A percentile compares a stretch with the other conserved stretches of the same genome.
Evolutionary conservation across 2,113 vertebrate genomes (phyloP).

Genomic region (Micromys minutus): DNA sequence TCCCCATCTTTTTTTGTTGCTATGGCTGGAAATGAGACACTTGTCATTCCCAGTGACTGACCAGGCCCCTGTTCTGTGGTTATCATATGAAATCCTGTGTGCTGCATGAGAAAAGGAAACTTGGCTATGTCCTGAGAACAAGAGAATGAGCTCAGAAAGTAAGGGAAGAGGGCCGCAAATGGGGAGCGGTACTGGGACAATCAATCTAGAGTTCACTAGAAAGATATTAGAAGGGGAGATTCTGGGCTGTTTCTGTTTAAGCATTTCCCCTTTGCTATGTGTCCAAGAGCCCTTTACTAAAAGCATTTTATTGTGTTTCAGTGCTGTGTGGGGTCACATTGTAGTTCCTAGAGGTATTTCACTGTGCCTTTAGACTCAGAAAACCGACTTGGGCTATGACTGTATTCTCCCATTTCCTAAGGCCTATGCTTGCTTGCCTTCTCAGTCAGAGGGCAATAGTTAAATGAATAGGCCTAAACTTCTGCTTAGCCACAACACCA

Average conservation of each 20-base stretch:
- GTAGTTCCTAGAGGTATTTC: background rate
- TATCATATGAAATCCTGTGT: background rate
- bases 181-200: rapidly evolving
- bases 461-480: background rate
- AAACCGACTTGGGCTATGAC: background rate
- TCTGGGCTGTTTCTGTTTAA: background rate
- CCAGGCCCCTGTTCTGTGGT: background rate
- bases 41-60: background rate
- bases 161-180: background rate
- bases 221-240: background rate
- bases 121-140: background rate
- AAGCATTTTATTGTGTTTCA: background rate
- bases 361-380: background rate
- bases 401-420: background rate
- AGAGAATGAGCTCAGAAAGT: background rate
- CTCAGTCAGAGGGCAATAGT: background rate
- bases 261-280: background rate
- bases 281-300: background rate
- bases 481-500: background rate
- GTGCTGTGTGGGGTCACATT: background rate
- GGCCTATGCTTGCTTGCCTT: background rate
- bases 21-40: background rate
- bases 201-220: background rate
- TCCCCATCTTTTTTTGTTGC: background rate
- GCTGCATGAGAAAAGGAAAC: background rate